Conservation (phyloP, 2,113 vertebrate genomes). For the Fukomys damarensis region DNA sequence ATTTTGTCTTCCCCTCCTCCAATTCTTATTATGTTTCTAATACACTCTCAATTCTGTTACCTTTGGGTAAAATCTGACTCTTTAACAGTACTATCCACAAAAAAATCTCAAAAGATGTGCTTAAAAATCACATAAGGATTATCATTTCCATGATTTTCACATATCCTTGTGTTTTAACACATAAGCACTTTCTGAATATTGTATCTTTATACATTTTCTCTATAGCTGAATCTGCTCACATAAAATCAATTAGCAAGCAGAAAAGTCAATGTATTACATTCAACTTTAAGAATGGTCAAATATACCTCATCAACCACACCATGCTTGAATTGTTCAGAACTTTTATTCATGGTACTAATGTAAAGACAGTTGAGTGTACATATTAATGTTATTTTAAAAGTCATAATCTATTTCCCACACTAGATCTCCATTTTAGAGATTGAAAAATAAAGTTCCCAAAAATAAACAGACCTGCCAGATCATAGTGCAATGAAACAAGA, state of each 20-base stretch:
- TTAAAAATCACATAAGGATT: conserved; percentile 17
- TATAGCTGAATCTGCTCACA: background rate
- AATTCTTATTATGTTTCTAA: background rate
- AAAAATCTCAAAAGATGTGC: background rate
- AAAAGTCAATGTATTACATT: conserved; percentile 52
- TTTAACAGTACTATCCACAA: background rate
- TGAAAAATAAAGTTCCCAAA: background rate
- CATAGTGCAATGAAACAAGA: background rate
- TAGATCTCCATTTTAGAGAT: background rate
- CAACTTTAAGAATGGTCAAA: conserved; percentile 40
- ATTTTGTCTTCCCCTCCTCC: background rate
- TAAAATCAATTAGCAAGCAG: conserved; percentile 52
- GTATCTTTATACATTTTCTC: conserved; percentile 28
- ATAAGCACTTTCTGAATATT: background rate
- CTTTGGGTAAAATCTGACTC: background rate
- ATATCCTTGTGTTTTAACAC: background rate
- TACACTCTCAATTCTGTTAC: background rate
- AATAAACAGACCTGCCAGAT: background rate
- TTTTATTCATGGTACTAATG: background rate
- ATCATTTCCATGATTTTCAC: background rate
- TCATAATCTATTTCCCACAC: background rate
- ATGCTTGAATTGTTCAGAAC: conserved; percentile 30
- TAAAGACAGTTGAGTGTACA: conserved; percentile 14
- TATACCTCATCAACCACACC: background rate
- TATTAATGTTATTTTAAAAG: conserved; percentile 45